Conservation (phyloP, 2,113 vertebrate genomes). For the Circaetus cinerascens region DNA sequence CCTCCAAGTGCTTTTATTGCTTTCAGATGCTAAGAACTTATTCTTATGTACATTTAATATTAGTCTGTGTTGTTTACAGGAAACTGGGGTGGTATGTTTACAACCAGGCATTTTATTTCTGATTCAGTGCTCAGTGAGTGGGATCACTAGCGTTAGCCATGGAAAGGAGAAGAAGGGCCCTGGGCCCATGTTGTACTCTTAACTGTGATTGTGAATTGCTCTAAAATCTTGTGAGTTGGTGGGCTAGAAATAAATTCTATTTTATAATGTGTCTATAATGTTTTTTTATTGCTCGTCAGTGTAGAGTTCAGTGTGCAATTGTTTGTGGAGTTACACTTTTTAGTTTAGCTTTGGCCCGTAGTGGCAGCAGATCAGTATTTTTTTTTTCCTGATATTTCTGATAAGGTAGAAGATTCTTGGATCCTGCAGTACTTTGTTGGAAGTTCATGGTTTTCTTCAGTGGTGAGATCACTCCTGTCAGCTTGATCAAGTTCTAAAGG, state of each 20-base stretch:
- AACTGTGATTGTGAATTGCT: background rate
- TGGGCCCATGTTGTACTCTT: background rate
- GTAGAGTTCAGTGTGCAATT: background rate
- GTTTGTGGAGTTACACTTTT: background rate
- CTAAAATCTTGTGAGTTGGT: background rate
- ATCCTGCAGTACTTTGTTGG: background rate
- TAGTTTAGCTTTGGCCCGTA: background rate
- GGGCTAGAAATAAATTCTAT: background rate
- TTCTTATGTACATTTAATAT: background rate
- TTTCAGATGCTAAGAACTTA: background rate
- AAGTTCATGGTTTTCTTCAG: background rate
- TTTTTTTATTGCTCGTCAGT: background rate
- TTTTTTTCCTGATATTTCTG: background rate
- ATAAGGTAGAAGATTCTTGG: background rate
- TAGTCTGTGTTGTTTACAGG: background rate
- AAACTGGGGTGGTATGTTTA: background rate
- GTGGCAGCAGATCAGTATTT: background rate
- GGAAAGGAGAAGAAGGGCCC: background rate
- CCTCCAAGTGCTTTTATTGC: background rate
- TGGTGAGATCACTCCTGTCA: background rate
- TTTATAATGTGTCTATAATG: background rate
- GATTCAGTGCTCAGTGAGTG: background rate
- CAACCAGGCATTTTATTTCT: background rate
- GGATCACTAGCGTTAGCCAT: background rate
- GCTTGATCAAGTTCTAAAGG: background rate